phyloP scores from a whole-genome alignment of 2,888 invertebrate species.

The Drosophila pseudotalamancana region DNA sequence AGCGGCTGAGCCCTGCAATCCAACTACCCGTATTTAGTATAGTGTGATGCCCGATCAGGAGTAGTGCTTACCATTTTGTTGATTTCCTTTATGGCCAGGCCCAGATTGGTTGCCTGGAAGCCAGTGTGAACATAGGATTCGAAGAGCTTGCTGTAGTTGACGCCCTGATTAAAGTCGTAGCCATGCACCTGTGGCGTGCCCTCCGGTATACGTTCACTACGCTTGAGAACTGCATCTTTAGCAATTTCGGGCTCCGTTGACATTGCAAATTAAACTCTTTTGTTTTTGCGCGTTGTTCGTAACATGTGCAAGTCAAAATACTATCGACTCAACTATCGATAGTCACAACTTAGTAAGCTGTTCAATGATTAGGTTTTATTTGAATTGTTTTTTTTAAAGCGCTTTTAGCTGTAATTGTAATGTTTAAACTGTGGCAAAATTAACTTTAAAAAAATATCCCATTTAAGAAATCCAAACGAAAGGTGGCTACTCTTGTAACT shows the following conservation, averaged over 20 bases:
- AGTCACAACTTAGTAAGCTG: neutral
- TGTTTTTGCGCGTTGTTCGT: conserved; percentile 23
- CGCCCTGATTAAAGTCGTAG: conserved; percentile 96
- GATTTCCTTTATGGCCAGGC: conserved; percentile 94
- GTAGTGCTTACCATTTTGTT: conserved; percentile 90
- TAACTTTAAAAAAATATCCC: neutral
- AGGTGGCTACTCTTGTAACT: neutral
- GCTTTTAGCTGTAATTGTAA: neutral
- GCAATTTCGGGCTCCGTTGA: conserved; percentile 85
- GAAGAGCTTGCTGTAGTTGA: conserved; percentile 93
- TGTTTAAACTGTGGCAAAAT: neutral
- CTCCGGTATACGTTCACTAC: conserved; percentile 88
- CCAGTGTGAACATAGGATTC: conserved; percentile 92
- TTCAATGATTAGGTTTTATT: neutral
- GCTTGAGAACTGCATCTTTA: conserved; percentile 89
- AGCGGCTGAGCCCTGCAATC: conserved; percentile 89
- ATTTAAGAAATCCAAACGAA: neutral
- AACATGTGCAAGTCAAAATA: conserved; percentile 30
- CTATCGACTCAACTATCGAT: conserved; percentile 12
- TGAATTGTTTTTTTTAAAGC: neutral
- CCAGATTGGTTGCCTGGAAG: conserved; percentile 99
- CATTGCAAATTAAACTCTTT: conserved; percentile 52
- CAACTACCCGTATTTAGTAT: conserved; percentile 84
- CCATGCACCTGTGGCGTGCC: conserved; percentile 90
- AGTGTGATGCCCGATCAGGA: neutral